phyloP scores from a whole-genome alignment of 2,888 invertebrate genomes.

The Cataglyphis cursor region DNA sequence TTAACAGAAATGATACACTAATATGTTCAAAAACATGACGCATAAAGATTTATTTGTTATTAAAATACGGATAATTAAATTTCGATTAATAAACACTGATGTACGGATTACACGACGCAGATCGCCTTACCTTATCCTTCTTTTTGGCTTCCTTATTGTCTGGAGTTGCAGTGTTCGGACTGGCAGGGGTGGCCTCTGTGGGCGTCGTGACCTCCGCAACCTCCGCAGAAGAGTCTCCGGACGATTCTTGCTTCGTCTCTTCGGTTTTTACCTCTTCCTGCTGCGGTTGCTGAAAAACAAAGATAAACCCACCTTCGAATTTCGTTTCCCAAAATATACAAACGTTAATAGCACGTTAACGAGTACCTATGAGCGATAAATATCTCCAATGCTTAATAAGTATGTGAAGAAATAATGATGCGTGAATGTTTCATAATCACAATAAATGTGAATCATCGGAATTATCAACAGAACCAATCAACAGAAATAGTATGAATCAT shows the following conservation, averaged over 20 bases:
- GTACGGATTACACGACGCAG: background rate
- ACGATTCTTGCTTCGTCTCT: slow-evolving; percentile 81
- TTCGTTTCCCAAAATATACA: background rate
- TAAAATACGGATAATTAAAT: background rate
- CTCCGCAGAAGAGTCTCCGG: slow-evolving; percentile 81
- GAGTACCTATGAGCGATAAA: background rate
- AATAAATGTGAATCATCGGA: background rate
- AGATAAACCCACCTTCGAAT: background rate
- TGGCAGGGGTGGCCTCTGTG: slow-evolving; percentile 82
- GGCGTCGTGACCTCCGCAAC: slow-evolving; percentile 84
- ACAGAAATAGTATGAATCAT: background rate
- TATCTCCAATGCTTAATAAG: background rate
- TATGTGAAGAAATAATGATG: background rate
- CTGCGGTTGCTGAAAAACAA: slow-evolving; percentile 64
- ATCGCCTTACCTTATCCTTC: slow-evolving; percentile 83
- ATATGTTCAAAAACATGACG: background rate
- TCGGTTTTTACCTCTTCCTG: slow-evolving; percentile 80
- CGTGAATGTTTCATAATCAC: background rate
- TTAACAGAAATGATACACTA: background rate
- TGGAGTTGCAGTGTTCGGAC: slow-evolving; percentile 82
- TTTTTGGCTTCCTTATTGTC: slow-evolving; percentile 85
- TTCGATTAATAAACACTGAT: background rate
- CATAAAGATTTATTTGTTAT: background rate
- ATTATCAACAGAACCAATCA: background rate
- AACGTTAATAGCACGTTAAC: background rate